Evolutionary conservation across 2,113 vertebrate species (phyloP).

Genomic region (Boleophthalmus pectinirostris): DNA sequence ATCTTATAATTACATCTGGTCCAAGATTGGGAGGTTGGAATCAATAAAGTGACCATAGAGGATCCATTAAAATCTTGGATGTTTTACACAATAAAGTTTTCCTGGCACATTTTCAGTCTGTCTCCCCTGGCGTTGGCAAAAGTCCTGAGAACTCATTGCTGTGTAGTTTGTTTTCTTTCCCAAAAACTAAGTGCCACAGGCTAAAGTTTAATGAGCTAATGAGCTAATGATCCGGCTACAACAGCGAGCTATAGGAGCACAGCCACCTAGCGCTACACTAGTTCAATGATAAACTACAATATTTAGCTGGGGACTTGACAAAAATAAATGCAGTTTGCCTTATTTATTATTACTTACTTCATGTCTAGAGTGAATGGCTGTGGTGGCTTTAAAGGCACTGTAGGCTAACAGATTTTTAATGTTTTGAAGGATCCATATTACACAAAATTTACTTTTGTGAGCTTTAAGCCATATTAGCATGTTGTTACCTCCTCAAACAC

Average conservation of each 20-base stretch:
- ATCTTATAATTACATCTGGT: neutral
- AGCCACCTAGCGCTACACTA: conserved; percentile 9
- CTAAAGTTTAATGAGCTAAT: conserved; percentile 40
- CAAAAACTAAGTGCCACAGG: conserved; percentile 24
- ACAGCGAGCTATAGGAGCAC: conserved; percentile 21
- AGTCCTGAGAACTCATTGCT: conserved; percentile 17
- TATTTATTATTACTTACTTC: neutral
- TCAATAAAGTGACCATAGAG: neutral
- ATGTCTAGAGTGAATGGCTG: neutral
- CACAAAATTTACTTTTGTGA: too few relatives aligned
- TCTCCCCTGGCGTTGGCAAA: neutral
- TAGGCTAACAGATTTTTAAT: too few relatives aligned
- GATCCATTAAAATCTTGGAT: neutral
- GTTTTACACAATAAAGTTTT: neutral
- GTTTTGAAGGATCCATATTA: too few relatives aligned
- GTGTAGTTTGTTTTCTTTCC: conserved; percentile 14
- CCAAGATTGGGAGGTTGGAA: neutral
- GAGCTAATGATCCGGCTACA: conserved; percentile 24
- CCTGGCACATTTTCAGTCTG: neutral
- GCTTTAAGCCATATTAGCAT: too few relatives aligned
- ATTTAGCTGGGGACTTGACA: conserved; percentile 1
- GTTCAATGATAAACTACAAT: conserved; percentile 14
- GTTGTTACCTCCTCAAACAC: too few relatives aligned
- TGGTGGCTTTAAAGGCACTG: neutral
- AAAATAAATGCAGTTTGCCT: neutral